Percentiles rank a stretch among this genome's conserved stretches.
Conservation (phyloP, 2,888 invertebrate species). For the Hypomecis atomaria region DNA sequence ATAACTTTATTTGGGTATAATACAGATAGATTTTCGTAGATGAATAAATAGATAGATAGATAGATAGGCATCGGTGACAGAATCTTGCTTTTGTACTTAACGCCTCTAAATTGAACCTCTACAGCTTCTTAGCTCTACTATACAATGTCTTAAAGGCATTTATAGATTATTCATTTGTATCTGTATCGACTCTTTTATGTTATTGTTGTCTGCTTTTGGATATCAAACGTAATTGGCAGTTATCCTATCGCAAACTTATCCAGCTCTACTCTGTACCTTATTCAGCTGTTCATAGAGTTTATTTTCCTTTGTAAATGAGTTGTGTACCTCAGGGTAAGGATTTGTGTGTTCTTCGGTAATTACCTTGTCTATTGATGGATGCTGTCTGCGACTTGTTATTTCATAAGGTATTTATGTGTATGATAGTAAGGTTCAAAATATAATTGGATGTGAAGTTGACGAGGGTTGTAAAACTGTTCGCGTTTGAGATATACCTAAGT, state of each 20-base stretch:
- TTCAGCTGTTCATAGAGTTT: slow-evolving; percentile 12
- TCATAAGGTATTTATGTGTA: slow-evolving; percentile 5
- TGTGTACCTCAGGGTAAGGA: slow-evolving; percentile 21
- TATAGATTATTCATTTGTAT: slow-evolving; percentile 84
- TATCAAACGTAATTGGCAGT: slow-evolving; percentile 74
- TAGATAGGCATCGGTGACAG: too few species aligned
- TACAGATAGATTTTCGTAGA: too few species aligned
- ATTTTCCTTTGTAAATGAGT: slow-evolving; percentile 32
- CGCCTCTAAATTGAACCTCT: slow-evolving; percentile 48
- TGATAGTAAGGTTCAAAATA: slow-evolving; percentile 5
- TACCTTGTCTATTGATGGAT: slow-evolving; percentile 38
- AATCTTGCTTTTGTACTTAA: background rate
- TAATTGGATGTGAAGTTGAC: background rate
- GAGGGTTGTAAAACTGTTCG: too few species aligned
- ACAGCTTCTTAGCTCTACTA: slow-evolving; percentile 47
- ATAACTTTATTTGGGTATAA: too few species aligned
- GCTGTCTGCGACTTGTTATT: slow-evolving; percentile 33
- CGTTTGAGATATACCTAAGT: too few species aligned
- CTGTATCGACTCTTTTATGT: slow-evolving; percentile 81
- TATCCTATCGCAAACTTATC: slow-evolving; percentile 56
- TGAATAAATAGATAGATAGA: too few species aligned
- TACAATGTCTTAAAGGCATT: slow-evolving; percentile 79
- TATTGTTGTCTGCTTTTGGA: slow-evolving; percentile 74
- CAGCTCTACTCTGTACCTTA: slow-evolving; percentile 43
- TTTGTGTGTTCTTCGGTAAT: slow-evolving; percentile 37